These are phyloP conservation scores for Neocrepidodera transversa DNA, from an alignment of 2,888 invertebrate species.

Conservation along the genomic window DNA sequence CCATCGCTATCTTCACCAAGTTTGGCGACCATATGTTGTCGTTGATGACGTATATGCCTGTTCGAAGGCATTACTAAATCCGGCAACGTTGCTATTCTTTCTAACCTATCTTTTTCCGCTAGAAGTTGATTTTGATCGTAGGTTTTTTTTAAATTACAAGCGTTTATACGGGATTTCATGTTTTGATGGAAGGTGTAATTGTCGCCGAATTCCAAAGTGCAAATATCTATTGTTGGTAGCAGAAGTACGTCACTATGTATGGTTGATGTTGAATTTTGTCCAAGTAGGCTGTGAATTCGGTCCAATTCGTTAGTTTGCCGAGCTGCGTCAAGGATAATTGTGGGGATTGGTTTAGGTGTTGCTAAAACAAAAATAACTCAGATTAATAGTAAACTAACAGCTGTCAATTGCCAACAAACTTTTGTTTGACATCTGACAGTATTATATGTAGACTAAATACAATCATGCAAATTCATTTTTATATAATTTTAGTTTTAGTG, in stretches of 20 bases:
- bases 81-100: slow-evolving; percentile 48
- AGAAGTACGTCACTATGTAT: slow-evolving; percentile 51
- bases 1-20: slow-evolving; percentile 23
- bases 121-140: slow-evolving; percentile 47
- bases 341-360: slow-evolving; percentile 60
- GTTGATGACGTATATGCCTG: slow-evolving; percentile 54
- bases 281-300: slow-evolving; percentile 51
- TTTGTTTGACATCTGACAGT: too few relatives aligned
- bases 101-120: slow-evolving; percentile 47
- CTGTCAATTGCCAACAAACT: too few relatives aligned
- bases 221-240: slow-evolving; percentile 60
- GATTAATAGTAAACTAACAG: too few relatives aligned
- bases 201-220: slow-evolving; percentile 58
- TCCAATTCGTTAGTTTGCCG: slow-evolving; percentile 51
- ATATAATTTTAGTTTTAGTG: too few relatives aligned
- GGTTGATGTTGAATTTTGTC: slow-evolving; percentile 53
- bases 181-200: slow-evolving; percentile 43
- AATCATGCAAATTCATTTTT: too few relatives aligned
- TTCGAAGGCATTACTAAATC: slow-evolving; percentile 35
- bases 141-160: slow-evolving; percentile 51
- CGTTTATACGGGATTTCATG: slow-evolving; percentile 45
- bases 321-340: slow-evolving; percentile 57
- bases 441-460: too few relatives aligned
- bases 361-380: slow-evolving; percentile 54
- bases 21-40: slow-evolving; percentile 45